Conservation (phyloP, 2,113 vertebrate genomes). For the Aix galericulata region DNA sequence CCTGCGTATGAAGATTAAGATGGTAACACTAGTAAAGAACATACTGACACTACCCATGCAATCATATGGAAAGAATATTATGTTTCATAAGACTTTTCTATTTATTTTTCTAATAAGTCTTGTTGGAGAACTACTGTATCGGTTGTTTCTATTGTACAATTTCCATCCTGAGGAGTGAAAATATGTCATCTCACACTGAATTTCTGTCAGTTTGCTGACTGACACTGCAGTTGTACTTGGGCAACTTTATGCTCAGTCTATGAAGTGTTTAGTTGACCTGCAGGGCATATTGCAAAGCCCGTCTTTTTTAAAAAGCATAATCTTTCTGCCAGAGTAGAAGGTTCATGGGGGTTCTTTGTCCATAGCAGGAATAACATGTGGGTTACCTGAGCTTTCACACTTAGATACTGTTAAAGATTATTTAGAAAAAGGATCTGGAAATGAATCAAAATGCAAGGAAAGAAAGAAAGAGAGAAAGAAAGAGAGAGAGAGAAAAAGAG, state of each 20-base stretch:
- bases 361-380: background rate
- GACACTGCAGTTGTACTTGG: background rate
- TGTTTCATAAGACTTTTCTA: background rate
- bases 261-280: conserved; percentile 1
- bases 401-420: background rate
- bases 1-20: accelerated
- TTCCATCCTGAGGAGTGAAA: background rate
- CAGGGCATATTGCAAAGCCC: background rate
- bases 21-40: background rate
- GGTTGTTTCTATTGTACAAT: background rate
- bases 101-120: background rate
- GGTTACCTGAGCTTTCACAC: background rate
- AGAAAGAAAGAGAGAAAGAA: background rate
- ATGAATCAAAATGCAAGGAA: background rate
- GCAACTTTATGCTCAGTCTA: background rate
- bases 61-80: background rate
- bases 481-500: background rate
- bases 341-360: background rate
- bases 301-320: background rate
- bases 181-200: background rate
- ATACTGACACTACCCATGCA: background rate
- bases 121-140: background rate
- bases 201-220: background rate
- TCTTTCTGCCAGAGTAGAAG: background rate
- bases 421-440: background rate